Base-by-base conservation (phyloP, 1,140 invertebrate genomes). In the Condylostylus longicornis region DNA sequence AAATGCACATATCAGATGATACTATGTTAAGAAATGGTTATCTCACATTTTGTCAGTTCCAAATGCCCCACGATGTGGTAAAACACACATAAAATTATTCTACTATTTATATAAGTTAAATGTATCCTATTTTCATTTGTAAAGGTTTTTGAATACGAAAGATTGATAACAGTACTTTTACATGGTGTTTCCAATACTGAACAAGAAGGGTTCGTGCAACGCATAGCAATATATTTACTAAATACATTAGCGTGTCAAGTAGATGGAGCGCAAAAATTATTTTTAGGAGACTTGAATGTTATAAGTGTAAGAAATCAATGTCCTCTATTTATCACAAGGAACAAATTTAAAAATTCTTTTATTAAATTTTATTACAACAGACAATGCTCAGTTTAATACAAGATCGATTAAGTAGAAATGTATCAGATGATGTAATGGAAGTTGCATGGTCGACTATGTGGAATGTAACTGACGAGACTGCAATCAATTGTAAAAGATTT, bases 361-460 rank as follows among this genome's bases (percentile, higher is more conserved):
- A 34, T 34, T 14, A 34, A 18, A 5, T 47, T 54, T 43, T 52
- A 53, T 35, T 40, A 42, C 64, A 72, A 12, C 61, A 88, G 77
- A 85, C 75, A 62, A 91, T 95, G 87, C 59, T 93, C 25, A 68
- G 71, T 40, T 64, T 94, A 36, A 89, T 94, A 33, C 69, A 76
- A 38, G 75, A 82, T 47, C 71, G 85, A 30, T 63, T 91, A 21
- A 67, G 72, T 10, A 66, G 72, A 27, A 65, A 70, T 25, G 60
- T 79, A 14, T 95, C 88, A 61, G 93, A 97, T 61, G 90, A 96
- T 62, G 84, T 96, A 2, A 73, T 98, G 62, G 91, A 97, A 66
- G 86, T 94, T 12, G 86, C 90, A 5, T 98, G 94, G 94, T 95
- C 89, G 40, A 91, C 88, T 3, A 83, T 98, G 81, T 89, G 83